Conservation (phyloP, 2,797 vertebrate genomes). For the Fratercula arctica region DNA sequence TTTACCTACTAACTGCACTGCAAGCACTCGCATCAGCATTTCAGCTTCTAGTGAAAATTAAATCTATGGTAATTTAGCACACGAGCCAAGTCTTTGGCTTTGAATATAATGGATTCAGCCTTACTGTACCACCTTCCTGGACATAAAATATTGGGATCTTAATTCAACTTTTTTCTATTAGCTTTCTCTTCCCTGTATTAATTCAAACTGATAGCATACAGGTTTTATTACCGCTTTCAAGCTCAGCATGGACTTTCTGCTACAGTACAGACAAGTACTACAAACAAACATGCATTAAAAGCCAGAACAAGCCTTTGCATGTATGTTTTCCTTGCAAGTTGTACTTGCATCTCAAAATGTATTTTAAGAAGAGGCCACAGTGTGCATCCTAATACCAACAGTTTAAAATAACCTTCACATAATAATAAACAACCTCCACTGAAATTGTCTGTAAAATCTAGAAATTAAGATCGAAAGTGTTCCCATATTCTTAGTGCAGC, state of each 20-base stretch:
- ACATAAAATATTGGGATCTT: neutral
- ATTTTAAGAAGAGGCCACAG: neutral
- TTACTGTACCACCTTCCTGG: neutral
- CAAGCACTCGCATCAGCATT: neutral
- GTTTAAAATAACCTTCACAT: neutral
- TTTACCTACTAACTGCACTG: neutral
- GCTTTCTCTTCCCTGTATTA: neutral
- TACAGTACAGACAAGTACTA: neutral
- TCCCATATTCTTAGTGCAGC: neutral
- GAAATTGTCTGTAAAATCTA: neutral
- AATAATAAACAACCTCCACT: neutral
- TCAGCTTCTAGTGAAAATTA: neutral
- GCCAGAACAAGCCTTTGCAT: neutral
- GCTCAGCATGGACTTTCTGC: neutral
- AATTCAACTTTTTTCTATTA: neutral
- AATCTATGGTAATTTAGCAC: neutral
- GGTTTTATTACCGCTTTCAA: neutral
- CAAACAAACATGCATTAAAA: conserved; percentile 16
- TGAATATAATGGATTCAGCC: neutral
- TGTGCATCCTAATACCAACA: neutral
- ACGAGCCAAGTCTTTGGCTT: neutral
- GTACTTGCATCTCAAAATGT: neutral
- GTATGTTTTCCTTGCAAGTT: neutral
- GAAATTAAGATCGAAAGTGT: neutral
- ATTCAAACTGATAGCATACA: neutral